Percentiles rank a stretch among this genome's conserved stretches.
Evolutionary conservation across 2,888 invertebrate species (phyloP).

Genomic region (Papilio gigon): DNA sequence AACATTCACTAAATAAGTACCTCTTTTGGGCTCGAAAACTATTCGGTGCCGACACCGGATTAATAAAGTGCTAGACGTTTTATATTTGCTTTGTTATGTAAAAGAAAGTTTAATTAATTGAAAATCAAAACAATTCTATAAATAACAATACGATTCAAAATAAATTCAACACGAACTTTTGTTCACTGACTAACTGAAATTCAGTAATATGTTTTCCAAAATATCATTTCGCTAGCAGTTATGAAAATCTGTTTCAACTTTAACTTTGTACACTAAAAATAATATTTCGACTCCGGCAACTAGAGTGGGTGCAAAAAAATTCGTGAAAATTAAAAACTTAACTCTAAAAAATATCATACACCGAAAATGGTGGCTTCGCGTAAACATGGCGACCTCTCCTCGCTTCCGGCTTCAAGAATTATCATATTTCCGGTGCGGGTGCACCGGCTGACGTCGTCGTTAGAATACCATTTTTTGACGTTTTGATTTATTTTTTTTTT

Average conservation of each 20-base stretch:
- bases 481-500: background rate
- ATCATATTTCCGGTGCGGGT: constrained; percentile 43
- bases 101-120: too few relatives aligned
- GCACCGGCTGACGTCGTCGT: constrained; percentile 12
- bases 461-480: constrained; percentile 26
- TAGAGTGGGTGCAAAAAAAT: constrained; percentile 27
- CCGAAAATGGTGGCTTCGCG: constrained; percentile 30
- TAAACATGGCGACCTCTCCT: constrained; percentile 41
- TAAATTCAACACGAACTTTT: background rate
- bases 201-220: background rate
- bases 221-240: constrained; percentile 4
- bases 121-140: background rate
- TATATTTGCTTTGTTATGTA: too few relatives aligned
- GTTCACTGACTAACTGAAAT: background rate
- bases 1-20: too few relatives aligned
- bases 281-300: background rate
- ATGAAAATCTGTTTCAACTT: constrained; percentile 32
- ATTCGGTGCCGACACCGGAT: too few relatives aligned
- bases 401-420: constrained; percentile 42
- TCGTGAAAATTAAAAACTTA: constrained; percentile 28
- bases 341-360: constrained; percentile 16
- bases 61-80: too few relatives aligned
- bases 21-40: too few relatives aligned
- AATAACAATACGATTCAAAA: constrained; percentile 8
- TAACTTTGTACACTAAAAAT: constrained; percentile 29